phyloP scores from a whole-genome alignment of 2,113 vertebrate genomes.

The Ctenodactylus gundi region DNA sequence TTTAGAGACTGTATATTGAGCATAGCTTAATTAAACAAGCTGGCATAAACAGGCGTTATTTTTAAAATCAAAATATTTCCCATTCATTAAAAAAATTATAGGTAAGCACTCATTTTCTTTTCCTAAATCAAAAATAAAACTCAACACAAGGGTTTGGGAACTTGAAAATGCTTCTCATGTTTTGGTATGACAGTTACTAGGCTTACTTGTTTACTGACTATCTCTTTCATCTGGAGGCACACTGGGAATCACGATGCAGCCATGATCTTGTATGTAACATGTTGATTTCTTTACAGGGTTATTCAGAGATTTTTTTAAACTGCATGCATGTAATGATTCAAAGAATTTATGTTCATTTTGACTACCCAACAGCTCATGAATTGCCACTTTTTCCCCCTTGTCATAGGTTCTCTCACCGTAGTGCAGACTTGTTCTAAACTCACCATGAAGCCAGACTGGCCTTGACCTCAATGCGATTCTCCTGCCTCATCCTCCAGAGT shows the following conservation, averaged over 20 bases:
- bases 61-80: slow-evolving; percentile 1
- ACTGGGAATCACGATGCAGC: background rate
- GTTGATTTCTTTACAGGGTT: too few species aligned
- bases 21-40: slow-evolving; percentile 9
- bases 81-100: background rate
- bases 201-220: background rate
- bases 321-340: too few species aligned
- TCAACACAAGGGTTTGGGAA: background rate
- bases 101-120: background rate
- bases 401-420: too few species aligned
- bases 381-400: too few species aligned
- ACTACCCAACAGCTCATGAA: too few species aligned
- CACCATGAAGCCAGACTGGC: too few species aligned
- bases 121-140: background rate
- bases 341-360: too few species aligned
- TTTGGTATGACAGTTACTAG: background rate
- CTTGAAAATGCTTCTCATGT: background rate
- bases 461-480: too few species aligned
- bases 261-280: too few species aligned
- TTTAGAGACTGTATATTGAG: background rate
- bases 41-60: background rate
- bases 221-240: background rate
- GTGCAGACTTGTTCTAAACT: too few species aligned
- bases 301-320: too few species aligned
- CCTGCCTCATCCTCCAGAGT: too few species aligned